Percentiles rank a stretch among this genome's conserved stretches.
Conservation (phyloP, 2,888 invertebrate species). For the Elegia similella region DNA sequence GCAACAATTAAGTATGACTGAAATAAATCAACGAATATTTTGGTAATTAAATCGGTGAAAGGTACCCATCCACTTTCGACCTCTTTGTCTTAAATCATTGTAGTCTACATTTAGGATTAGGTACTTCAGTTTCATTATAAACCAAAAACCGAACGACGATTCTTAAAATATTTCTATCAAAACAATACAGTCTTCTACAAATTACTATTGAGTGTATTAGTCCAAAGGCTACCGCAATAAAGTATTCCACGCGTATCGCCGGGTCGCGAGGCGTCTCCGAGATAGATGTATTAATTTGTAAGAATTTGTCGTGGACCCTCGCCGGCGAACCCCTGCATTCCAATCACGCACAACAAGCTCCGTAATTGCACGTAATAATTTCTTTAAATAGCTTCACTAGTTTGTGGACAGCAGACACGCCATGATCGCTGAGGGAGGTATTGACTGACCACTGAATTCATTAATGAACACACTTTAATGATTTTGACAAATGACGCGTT, state of each 20-base stretch:
- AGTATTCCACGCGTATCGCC: slow-evolving; percentile 74
- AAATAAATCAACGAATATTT: no score
- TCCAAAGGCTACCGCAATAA: slow-evolving; percentile 60
- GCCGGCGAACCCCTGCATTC: slow-evolving; percentile 56
- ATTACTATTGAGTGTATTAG: slow-evolving; percentile 30
- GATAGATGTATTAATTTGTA: slow-evolving; percentile 81
- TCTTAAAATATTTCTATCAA: no score
- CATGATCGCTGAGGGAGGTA: not conserved
- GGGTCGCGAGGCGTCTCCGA: slow-evolving; percentile 57
- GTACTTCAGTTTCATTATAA: no score
- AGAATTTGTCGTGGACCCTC: slow-evolving; percentile 79
- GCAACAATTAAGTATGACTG: no score
- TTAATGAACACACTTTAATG: not conserved
- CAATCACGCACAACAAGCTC: slow-evolving; percentile 80
- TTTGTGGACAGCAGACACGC: slow-evolving; percentile 27
- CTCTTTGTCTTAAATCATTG: no score
- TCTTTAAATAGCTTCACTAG: slow-evolving; percentile 70
- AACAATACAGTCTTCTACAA: not conserved
- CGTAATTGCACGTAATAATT: slow-evolving; percentile 81
- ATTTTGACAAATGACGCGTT: no score
- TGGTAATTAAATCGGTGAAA: no score
- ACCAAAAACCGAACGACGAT: no score
- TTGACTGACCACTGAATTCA: slow-evolving; percentile 8
- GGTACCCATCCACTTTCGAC: no score
- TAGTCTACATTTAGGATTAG: no score